Base-by-base conservation (phyloP, 2,797 vertebrate genomes). In the Buceros bicornis region DNA sequence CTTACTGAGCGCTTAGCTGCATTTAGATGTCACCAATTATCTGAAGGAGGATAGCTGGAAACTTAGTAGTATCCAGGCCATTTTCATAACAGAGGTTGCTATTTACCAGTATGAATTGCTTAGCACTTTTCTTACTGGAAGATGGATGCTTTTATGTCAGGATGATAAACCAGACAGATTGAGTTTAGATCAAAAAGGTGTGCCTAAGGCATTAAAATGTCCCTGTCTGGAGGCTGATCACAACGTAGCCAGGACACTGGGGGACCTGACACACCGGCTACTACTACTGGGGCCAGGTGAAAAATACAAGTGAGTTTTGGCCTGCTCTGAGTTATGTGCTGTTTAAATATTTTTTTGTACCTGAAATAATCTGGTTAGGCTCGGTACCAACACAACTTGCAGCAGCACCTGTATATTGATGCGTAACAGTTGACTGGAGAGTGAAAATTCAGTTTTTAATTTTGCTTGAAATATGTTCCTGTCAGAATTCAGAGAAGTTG, bases 161-260 rank as follows among this genome's bases (percentile, higher is more conserved):
- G 62, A 18, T 65, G 16, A 45, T 25, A 35, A 82, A 57, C 3
- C 10, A 58, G 45, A 25, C 2, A 66, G 9, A 57, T 1, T 12
- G 13, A 82, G 17, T 35, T 89, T 37, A 61, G 33, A 35, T 42
- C 17, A 16, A 4, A 2, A 73, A 82, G 29, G 20, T 58, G 31
- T 42, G 13, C 7, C 4, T 33, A 18, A 42, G 21, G 29, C 2
- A 3, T 40, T 51, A 28, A 50, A 61, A 80, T 6, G 0, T 1
- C 12, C 13, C 37, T 48, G 13, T 31, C 21, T 50, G 21, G 22
- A 69, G 13, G 10, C 11, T 60, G 37, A 56, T 64, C 12, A 28
- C 7, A 13, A 2, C 0, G 4, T 24, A 48, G n/a, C 8, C 16
- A 62, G 13, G 18, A 47, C 6, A 6, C 5, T 80, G 45, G 13